Percentiles rank a stretch among this genome's conserved stretches.
Conservation (phyloP, 2,113 vertebrate genomes). For the Leiothrix lutea region DNA sequence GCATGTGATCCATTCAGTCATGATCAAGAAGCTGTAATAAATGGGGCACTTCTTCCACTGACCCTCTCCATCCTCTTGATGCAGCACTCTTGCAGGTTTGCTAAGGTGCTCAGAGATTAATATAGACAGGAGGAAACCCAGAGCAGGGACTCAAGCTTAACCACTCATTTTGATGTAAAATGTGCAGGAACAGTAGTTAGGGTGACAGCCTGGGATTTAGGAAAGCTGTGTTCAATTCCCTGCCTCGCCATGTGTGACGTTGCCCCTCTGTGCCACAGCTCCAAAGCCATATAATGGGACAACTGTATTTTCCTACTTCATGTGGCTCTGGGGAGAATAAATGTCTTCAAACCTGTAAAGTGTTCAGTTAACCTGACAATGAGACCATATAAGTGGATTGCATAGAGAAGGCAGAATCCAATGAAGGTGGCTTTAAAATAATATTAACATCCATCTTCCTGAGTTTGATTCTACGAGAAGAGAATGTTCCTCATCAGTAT, state of each 20-base stretch:
- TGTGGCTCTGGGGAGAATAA: constrained; percentile 7
- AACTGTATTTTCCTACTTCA: constrained; percentile 30
- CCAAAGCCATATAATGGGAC: background rate
- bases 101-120: background rate
- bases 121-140: background rate
- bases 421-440: background rate
- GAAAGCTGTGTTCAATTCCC: constrained; percentile 2
- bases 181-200: background rate
- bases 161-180: constrained; percentile 23
- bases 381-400: background rate
- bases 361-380: constrained; percentile 24
- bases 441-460: constrained; percentile 9
- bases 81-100: background rate
- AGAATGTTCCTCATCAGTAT: background rate
- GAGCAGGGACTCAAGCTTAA: background rate
- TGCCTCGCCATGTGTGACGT: background rate
- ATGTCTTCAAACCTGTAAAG: background rate
- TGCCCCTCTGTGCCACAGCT: background rate
- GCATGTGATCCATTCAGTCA: background rate
- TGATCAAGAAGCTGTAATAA: background rate
- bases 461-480: background rate
- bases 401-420: background rate
- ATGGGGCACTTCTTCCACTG: background rate
- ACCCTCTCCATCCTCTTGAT: background rate
- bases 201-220: constrained; percentile 23